Base-by-base conservation (phyloP, 2,797 vertebrate species). In the Phoeniculus purpureus region DNA sequence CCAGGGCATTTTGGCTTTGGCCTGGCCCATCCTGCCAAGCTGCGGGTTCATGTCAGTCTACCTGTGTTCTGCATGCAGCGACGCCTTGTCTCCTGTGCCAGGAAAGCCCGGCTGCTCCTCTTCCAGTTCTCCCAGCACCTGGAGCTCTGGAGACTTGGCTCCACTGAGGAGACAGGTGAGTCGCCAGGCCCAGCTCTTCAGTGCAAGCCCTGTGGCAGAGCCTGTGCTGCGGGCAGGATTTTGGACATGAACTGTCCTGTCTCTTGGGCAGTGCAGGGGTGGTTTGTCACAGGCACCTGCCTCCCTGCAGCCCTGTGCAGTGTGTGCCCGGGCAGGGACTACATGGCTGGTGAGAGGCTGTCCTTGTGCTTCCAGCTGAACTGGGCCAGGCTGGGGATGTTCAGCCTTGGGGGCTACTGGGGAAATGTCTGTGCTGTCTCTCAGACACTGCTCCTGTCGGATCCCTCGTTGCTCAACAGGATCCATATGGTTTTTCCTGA, bases 121-220 rank as follows among this genome's bases (percentile, higher is more conserved):
- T 99, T 99, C 97, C 99, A 99, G 97, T 99, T 99, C 86, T 97
- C 98, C 25, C 97, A 97, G 89, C 98, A 98, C 82, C 95, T 99
- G 79, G 99, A 99, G 96, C 97, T 99, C 59, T 99, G 99, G 99
- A 97, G 97, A 51, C 98, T 99, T 1, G 99, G 99, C 27, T 98
- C 98, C 73, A 98, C 98, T 2, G 95, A 97, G 1, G 97, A 96
- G 64, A 96, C 97, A 0, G 98, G 99, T 99, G 94, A 98, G 96
- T 71, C 1, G n/a, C 15, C 11, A 31, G 62, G 22, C 18, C 16
- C 8, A 7, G 47, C 71, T 56, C 25, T 66, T 11, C 0, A 1
- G 7, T 17, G 10, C 8, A 0, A 2, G 13, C 18, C 55, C 17
- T 1, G 2, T 32, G 58, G 67, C 62, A 90, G 61, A 47, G 32